phyloP scores from a whole-genome alignment of 2,888 invertebrate genomes.

The Eumacrocentrus americanus region DNA sequence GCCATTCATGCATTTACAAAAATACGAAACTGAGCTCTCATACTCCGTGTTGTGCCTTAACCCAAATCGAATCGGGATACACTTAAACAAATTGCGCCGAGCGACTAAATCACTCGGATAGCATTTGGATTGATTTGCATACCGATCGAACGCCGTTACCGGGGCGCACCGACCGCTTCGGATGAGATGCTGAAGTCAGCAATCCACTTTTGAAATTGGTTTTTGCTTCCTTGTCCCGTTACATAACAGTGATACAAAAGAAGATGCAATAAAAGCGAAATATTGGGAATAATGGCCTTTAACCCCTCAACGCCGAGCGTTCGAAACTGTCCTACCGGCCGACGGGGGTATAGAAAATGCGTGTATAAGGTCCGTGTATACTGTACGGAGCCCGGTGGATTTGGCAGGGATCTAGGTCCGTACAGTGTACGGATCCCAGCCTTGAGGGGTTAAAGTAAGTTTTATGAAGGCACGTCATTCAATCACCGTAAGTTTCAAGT shows the following conservation, averaged over 20 bases:
- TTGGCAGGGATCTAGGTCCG: no score
- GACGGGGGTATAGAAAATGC: no score
- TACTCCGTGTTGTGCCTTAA: constrained; percentile 41
- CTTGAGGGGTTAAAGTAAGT: no score
- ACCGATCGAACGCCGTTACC: constrained; percentile 44
- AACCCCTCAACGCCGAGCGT: no score
- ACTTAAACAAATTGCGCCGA: constrained; percentile 60
- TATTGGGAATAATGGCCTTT: constrained; percentile 28
- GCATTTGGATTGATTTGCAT: constrained; percentile 58
- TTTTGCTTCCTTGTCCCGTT: constrained; percentile 9
- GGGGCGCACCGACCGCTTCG: constrained; percentile 29
- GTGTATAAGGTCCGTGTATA: no score
- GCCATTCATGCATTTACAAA: constrained; percentile 41
- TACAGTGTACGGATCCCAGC: no score
- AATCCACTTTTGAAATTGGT: constrained; percentile 29
- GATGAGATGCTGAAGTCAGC: constrained; percentile 35
- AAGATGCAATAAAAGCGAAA: constrained; percentile 12
- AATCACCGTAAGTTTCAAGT: constrained; percentile 28
- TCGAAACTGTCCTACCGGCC: no score
- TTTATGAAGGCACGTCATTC: constrained; percentile 22
- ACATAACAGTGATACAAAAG: background rate
- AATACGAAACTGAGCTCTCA: constrained; percentile 16
- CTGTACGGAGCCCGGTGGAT: no score
- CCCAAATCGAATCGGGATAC: constrained; percentile 59
- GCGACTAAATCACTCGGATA: constrained; percentile 55